These are phyloP conservation scores for Phylloscopus whistleri DNA, from an alignment of 2,113 vertebrate genomes.

Conservation along the genomic window DNA sequence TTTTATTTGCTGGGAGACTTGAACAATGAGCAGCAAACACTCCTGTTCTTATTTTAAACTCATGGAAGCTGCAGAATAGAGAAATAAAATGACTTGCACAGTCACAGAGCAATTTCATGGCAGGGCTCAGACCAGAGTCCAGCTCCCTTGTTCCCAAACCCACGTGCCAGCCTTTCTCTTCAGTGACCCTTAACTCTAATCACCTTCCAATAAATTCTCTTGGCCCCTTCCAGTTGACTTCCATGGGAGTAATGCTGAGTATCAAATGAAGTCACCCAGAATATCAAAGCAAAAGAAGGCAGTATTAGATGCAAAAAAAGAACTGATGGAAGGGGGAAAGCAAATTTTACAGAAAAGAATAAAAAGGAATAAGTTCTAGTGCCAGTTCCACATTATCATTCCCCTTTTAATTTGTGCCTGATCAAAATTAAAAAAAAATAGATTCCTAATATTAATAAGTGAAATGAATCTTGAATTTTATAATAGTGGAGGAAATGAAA, in stretches of 20 bases:
- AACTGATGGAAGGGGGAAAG: background rate
- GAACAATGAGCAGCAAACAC: background rate
- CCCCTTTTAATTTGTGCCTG: slow-evolving; percentile 51
- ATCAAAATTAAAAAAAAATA: slow-evolving; percentile 52
- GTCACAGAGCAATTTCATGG: slow-evolving; percentile 28
- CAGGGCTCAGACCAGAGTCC: background rate
- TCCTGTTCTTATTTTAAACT: background rate
- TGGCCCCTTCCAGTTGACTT: background rate
- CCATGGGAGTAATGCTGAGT: background rate
- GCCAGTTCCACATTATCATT: background rate
- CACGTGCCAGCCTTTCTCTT: background rate
- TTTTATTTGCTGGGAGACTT: slow-evolving; percentile 40
- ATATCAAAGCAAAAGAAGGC: background rate
- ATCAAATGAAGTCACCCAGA: slow-evolving; percentile 5
- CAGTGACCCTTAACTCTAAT: background rate
- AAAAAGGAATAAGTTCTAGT: background rate
- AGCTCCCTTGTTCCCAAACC: background rate
- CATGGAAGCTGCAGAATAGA: background rate
- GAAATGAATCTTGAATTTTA: slow-evolving; percentile 68
- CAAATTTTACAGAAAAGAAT: background rate
- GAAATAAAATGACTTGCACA: background rate
- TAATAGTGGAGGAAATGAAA: slow-evolving; percentile 60
- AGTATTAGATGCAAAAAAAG: background rate
- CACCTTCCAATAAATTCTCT: background rate
- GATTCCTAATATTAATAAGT: slow-evolving; percentile 66